phyloP scores from a whole-genome alignment of 2,797 vertebrate species.

The Pipistrellus nathusii region DNA sequence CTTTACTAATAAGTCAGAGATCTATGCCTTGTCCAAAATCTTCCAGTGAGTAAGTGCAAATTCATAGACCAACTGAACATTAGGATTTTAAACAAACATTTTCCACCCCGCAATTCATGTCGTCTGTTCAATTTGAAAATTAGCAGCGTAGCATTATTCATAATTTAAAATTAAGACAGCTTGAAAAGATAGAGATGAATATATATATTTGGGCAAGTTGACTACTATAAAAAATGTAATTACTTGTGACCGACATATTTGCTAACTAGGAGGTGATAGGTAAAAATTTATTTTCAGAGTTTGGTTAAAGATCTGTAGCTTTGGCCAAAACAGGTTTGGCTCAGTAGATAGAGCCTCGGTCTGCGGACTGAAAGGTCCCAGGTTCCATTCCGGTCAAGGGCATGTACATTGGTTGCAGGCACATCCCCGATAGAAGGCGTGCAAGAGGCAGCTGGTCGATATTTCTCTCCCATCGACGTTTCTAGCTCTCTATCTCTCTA shows the following conservation, averaged over 20 bases:
- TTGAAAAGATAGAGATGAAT: not conserved
- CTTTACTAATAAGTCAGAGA: not conserved
- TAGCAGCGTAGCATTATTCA: not conserved
- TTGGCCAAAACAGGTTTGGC: not conserved
- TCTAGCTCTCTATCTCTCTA: no score
- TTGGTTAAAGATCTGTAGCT: not conserved
- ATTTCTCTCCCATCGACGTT: no score
- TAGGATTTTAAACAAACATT: not conserved
- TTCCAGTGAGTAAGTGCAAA: not conserved
- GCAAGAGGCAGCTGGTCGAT: no score
- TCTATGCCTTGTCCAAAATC: not conserved
- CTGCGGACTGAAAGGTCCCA: no score
- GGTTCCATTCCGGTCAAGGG: no score
- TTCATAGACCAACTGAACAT: not conserved
- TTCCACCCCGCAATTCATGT: not conserved
- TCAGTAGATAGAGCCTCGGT: no score
- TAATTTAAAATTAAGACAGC: not conserved
- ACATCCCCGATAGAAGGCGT: no score
- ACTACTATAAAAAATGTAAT: not conserved
- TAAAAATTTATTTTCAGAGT: constrained; percentile 23
- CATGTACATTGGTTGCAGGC: no score
- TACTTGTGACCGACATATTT: not conserved
- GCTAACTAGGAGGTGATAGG: not conserved
- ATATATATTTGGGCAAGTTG: not conserved
- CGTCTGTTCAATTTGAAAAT: not conserved